Evolutionary conservation across 2,113 vertebrate genomes (phyloP).

Genomic region (Aramus guarauna): DNA sequence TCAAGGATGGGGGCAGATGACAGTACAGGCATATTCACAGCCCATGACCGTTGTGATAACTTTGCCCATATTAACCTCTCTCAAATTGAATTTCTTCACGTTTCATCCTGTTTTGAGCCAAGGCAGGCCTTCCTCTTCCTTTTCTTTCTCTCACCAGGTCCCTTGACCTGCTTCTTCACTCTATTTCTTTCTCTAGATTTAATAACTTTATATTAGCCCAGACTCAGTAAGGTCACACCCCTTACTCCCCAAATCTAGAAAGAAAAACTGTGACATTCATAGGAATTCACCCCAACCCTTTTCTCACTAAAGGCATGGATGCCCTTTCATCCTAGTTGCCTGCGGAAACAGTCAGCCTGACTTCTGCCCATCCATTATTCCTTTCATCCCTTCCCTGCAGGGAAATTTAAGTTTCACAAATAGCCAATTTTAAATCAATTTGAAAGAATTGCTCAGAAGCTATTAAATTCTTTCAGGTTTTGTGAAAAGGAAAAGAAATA

Average conservation of each 20-base stretch:
- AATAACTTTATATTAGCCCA: neutral
- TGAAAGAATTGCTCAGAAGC: neutral
- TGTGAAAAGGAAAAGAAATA: neutral
- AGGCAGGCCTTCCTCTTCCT: neutral
- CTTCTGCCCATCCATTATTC: neutral
- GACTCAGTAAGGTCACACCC: neutral
- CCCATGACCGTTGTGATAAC: neutral
- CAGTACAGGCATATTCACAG: neutral
- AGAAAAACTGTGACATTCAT: neutral
- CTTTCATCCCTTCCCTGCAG: neutral
- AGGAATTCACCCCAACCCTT: neutral
- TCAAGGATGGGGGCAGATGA: neutral
- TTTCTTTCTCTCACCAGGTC: neutral
- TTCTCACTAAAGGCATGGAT: neutral
- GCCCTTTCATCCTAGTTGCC: neutral
- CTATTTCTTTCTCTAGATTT: neutral
- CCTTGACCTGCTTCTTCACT: neutral
- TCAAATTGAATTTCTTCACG: neutral
- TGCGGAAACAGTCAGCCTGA: neutral
- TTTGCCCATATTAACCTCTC: neutral
- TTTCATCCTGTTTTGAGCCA: neutral
- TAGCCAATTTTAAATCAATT: neutral
- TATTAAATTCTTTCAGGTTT: neutral
- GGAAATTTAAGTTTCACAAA: neutral
- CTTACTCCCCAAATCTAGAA: neutral